Evolutionary conservation across 2,113 vertebrate species (phyloP), one percentile per base, ranked within the genome.

Genomic region (Sinocyclocheilus maitianheensis): DNA sequence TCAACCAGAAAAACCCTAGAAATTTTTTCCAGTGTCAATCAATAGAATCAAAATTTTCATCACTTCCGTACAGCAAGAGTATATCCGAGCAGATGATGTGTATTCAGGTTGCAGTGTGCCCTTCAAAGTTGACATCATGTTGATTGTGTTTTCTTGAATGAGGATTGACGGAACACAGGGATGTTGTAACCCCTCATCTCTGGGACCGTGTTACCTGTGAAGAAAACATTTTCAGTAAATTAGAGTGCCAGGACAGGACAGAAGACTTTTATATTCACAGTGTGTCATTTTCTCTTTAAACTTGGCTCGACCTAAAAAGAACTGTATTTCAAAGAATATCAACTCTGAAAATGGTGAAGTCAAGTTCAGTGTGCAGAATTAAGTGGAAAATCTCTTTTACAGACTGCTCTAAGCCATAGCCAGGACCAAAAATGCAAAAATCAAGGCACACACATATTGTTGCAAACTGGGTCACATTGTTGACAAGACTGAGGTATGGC

Each of bases 311-410:
- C 46, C 69, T 81, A 13, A 81, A 86, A 55, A 60, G 10, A 81
- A 72, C 48, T 14, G 60, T 22, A 80, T 74, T 86, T 30, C 76
- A 83, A 77, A 89, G 51, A 89, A 75, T 80, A 65, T 67, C n/a
- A 67, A 76, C 30, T 87, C 82, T 87, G 58, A 83, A 89, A 84
- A 75, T 72, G 48, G 74, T 40, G 34, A 63, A 78, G 79, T 87
- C 53, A 74, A 58, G 63, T 87, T 85, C 46, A 87, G 74, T 78
- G 81, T 84, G 79, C 84, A 83, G 84, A 87, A 85, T 87, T 85
- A 83, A 85, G 83, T 87, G 88, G 72, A 89, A 87, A 87, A 85
- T 89, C 83, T 85, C 55, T 83, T 85, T 89, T 60, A 72, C 53
- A 63, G 83, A 37, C 24, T 34, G 83, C 72, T 71, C 43, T 81